These are phyloP conservation scores for Corythaeola cristata DNA, from an alignment of 2,113 vertebrate species.

Conservation along the genomic window DNA sequence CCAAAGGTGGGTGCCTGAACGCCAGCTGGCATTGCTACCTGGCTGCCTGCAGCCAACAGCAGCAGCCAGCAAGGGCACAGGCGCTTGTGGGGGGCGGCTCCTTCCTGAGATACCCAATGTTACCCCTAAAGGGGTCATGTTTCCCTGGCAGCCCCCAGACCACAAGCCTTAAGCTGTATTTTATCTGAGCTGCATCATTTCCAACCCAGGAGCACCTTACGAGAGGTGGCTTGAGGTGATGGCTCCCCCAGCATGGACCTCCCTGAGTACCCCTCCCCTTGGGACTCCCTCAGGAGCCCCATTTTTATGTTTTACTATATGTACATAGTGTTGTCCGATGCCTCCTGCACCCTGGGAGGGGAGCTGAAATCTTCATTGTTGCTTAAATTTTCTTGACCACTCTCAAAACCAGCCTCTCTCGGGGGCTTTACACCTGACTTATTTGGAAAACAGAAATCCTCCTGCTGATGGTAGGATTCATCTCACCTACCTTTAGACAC, in stretches of 20 bases:
- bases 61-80: not conserved
- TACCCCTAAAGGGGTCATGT: not conserved
- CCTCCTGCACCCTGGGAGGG: accelerated
- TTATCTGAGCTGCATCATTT: not conserved
- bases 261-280: too few species aligned
- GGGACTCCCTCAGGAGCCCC: not conserved
- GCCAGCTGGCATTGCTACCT: accelerated
- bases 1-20: not conserved
- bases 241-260: not conserved
- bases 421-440: not conserved
- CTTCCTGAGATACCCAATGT: not conserved
- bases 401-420: not conserved
- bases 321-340: not conserved
- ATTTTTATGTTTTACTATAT: not conserved
- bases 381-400: not conserved
- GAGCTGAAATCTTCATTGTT: not conserved
- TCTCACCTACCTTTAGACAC: not conserved
- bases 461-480: not conserved
- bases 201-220: not conserved
- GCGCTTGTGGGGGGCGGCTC: accelerated
- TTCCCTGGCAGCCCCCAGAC: not conserved
- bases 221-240: not conserved
- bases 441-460: not conserved
- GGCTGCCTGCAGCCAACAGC: not conserved
- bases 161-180: not conserved